Base-by-base conservation (phyloP, 2,797 vertebrate species). In the Poecilia picta region DNA sequence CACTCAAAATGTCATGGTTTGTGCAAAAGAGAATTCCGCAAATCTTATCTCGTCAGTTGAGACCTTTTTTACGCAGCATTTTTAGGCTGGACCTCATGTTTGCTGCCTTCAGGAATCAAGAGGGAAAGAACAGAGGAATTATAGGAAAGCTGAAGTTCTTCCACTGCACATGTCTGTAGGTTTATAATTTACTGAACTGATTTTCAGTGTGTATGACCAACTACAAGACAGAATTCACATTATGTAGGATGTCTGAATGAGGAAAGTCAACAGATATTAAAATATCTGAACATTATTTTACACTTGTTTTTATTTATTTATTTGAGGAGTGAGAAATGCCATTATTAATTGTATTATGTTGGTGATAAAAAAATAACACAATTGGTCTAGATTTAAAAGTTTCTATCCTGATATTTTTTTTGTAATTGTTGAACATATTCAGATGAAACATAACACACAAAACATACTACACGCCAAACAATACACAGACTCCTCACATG, bases 361-460 rank as follows among this genome's bases (percentile, higher is more conserved):
- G 31, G 20, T 53, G 46, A 53, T 39, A 39, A 28, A 75, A 43
- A 51, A 23, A 18, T 59, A 43, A 57, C 4, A 25, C 25, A 59
- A 8, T 23, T 12, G 2, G 15, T 45, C 15, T 25, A 5, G 1
- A 45, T 39, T 55, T 74, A 15, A 12, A 59, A 43, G 36, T 57
- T 74, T 57, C 7, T 74, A 23, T 1, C 15, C 10, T 11, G 4
- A 13, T 53, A 25, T 10, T 53, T 23, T 49, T 57, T 75, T 62
- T 28, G 7, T 46, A 45, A 45, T 75, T 57, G 51, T n/a, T 57
- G 73, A 57, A 41, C 41, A 75, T 59, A 20, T 75, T 41, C n/a
- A 62, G 51, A 39, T 23, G 13, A 39, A 23, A 39, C n/a, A 78
- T 33, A 39, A 53, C n/a, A 74, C 25, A 43, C 10, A 73, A 47